Conservation (phyloP, 92 coral and sea anemone genomes). For the Metridium senile region DNA sequence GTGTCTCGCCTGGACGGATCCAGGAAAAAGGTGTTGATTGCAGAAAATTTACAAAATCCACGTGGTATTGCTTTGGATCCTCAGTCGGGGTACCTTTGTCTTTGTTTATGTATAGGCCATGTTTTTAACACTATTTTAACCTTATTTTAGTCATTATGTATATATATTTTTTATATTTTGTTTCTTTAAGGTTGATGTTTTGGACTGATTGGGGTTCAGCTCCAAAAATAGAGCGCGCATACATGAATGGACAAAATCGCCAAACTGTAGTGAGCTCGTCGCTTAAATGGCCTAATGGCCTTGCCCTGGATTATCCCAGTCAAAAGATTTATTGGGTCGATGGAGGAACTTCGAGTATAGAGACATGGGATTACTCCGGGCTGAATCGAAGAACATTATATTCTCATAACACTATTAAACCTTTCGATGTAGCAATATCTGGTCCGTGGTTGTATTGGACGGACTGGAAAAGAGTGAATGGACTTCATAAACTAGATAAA, state of each 20-base stretch:
- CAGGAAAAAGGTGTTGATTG: not conserved
- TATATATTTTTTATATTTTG: too few relatives aligned
- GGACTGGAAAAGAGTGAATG: constrained; percentile 18
- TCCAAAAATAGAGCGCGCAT: constrained; percentile 19
- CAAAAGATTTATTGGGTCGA: not conserved
- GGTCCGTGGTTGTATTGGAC: constrained; percentile 43
- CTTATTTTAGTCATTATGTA: too few relatives aligned
- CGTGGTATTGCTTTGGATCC: not conserved
- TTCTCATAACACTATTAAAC: constrained; percentile 2
- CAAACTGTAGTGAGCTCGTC: not conserved
- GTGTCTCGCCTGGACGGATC: constrained; percentile 24
- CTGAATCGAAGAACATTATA: not conserved
- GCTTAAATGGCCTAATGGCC: not conserved
- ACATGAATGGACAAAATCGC: constrained; percentile 13
- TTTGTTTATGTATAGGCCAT: too few relatives aligned
- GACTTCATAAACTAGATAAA: constrained; percentile 11
- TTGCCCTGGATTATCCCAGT: not conserved
- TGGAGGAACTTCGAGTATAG: not conserved
- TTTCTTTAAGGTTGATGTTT: constrained; percentile 16
- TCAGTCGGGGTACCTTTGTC: constrained; percentile 27
- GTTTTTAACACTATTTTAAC: too few relatives aligned
- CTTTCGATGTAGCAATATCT: constrained; percentile 29
- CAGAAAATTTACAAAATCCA: not conserved
- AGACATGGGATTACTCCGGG: constrained; percentile 19
- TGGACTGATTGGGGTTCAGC: constrained; percentile 24